phyloP scores from a whole-genome alignment of 64 coral and sea anemone species.

The Montipora sp. region DNA sequence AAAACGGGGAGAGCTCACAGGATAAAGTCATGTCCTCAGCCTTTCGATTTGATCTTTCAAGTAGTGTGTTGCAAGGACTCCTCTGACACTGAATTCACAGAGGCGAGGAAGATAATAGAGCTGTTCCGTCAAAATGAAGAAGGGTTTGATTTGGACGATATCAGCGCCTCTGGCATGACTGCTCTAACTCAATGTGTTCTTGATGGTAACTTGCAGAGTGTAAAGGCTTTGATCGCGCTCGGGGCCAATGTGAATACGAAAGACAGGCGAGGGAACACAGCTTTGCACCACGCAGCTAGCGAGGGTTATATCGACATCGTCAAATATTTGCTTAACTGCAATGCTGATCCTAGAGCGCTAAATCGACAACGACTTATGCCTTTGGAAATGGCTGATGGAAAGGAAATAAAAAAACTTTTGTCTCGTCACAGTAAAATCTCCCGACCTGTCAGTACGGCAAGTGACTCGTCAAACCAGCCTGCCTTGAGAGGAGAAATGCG shows the following conservation, averaged over 20 bases:
- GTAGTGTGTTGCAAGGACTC: slow-evolving; percentile 32
- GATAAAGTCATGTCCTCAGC: slow-evolving; percentile 52
- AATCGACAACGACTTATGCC: slow-evolving; percentile 61
- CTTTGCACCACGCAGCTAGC: slow-evolving; percentile 76
- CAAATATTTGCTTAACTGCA: slow-evolving; percentile 51
- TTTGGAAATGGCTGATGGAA: slow-evolving; percentile 70
- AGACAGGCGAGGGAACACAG: slow-evolving; percentile 53
- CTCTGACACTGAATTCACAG: slow-evolving; percentile 46
- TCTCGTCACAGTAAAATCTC: slow-evolving; percentile 29
- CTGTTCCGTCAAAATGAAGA: slow-evolving; percentile 14
- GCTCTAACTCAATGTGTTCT: slow-evolving; percentile 72
- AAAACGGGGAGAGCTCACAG: background rate
- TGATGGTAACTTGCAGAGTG: slow-evolving; percentile 56
- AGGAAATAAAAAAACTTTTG: slow-evolving; percentile 42
- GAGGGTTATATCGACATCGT: slow-evolving; percentile 72
- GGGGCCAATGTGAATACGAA: slow-evolving; percentile 81
- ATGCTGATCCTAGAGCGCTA: slow-evolving; percentile 66
- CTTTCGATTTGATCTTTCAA: slow-evolving; percentile 70
- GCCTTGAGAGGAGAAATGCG: background rate
- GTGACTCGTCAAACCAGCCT: background rate
- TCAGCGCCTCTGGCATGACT: slow-evolving; percentile 70
- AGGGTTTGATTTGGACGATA: slow-evolving; percentile 52
- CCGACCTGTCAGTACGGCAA: slow-evolving; percentile 9
- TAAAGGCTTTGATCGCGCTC: slow-evolving; percentile 56
- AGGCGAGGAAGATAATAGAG: slow-evolving; percentile 28